Conservation (phyloP, 23 tunicate species). For the Ascidia mentula region DNA sequence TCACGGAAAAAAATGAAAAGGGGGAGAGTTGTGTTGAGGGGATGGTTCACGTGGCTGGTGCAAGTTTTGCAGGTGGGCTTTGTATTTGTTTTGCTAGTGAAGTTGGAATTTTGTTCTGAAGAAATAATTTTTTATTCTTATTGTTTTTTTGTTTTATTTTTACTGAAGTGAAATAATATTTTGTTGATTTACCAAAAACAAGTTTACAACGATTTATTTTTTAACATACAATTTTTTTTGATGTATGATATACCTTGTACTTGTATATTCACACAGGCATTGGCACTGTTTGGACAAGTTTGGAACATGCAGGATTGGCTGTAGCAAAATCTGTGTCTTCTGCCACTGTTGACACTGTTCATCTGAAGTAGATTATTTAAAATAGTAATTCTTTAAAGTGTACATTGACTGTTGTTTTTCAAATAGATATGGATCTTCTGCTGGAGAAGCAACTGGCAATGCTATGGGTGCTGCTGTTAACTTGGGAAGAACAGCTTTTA, state of each 20-base stretch:
- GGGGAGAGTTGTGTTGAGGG: conserved; percentile 38
- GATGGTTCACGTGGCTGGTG: conserved; percentile 60
- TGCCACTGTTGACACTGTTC: conserved; percentile 73
- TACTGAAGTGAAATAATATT: background rate
- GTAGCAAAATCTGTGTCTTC: conserved; percentile 54
- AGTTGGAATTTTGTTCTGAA: background rate
- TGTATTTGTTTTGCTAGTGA: background rate
- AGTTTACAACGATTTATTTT: background rate
- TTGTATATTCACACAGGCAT: conserved; percentile 29
- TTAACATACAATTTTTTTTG: background rate
- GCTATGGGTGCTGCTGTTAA: conserved; percentile 74
- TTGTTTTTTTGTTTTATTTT: no score
- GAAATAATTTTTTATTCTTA: background rate
- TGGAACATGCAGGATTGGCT: conserved; percentile 69
- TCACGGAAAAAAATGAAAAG: conserved; percentile 14
- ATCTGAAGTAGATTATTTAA: conserved; percentile 24
- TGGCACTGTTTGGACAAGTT: conserved; percentile 59
- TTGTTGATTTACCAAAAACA: background rate
- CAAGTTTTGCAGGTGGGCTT: conserved; percentile 43
- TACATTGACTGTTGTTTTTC: background rate
- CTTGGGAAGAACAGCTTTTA: conserved; percentile 52
- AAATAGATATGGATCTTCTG: conserved; percentile 62
- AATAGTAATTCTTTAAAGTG: background rate
- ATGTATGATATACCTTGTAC: no score
- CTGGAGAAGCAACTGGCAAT: conserved; percentile 53